phyloP scores from a whole-genome alignment of 1,140 invertebrate genomes.

The Adelges cooleyi region DNA sequence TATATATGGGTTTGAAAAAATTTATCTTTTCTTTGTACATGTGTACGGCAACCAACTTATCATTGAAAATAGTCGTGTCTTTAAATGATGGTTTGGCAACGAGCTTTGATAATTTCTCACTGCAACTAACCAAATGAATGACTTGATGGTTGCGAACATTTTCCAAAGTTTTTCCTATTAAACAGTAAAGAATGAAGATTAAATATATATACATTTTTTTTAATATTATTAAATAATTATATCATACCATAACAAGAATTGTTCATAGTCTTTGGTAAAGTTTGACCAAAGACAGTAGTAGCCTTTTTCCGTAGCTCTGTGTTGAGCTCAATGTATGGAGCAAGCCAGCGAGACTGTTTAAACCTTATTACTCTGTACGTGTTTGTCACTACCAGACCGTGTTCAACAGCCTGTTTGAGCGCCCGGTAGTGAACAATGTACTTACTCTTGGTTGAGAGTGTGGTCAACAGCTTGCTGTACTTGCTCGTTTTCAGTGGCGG shows the following conservation, averaged over 20 bases:
- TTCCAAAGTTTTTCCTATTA: background rate
- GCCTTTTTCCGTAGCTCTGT: constrained; percentile 37
- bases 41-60: background rate
- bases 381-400: constrained; percentile 41
- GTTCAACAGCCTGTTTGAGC: constrained; percentile 40
- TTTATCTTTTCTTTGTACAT: background rate
- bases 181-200: too few species aligned
- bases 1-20: background rate
- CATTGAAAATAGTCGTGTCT: background rate
- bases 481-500: background rate
- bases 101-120: background rate
- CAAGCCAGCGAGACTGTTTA: constrained; percentile 30
- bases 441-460: constrained; percentile 36
- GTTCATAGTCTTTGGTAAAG: constrained; percentile 41
- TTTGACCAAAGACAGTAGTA: constrained; percentile 39
- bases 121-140: background rate
- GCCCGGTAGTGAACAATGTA: constrained; percentile 43
- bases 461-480: constrained; percentile 36
- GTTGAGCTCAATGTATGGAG: constrained; percentile 39
- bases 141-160: background rate
- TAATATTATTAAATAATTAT: too few species aligned
- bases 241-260: too few species aligned
- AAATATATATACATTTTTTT: too few species aligned
- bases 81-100: background rate
- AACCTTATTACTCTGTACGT: constrained; percentile 43